Evolutionary conservation across 2,113 vertebrate species (phyloP), one percentile per base, ranked within the genome.

Genomic region (Albula goreensis): DNA sequence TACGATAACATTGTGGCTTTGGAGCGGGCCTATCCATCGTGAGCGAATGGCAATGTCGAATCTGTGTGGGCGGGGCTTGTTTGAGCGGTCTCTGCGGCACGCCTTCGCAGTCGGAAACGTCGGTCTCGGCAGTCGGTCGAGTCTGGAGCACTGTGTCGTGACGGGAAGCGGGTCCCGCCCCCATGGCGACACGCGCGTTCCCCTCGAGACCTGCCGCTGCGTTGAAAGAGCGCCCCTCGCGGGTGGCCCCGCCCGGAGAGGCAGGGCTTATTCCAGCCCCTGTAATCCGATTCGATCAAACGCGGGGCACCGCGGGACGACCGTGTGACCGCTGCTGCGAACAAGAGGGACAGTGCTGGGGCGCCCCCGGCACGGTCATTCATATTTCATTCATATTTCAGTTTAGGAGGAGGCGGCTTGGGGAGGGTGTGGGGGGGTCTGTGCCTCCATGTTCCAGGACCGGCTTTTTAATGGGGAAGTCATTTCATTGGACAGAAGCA

Each of bases 261-360:
- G 17, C 25, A 83, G n/a, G 53, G 70, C 83, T 88, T 83, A 83
- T 4, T 56, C 50, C 85, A 84, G 22, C 31, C 83, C 78, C 19
- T 60, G 85, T 89, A 91, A 89, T 91, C 85, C 70, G 41, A 78
- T 87, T 57, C 19, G 52, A 87, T 84, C 81, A 85, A 74, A 66
- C 52, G 52, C 17, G 77, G 53, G 56, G 12, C 77, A 25, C 82
- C 22, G 15, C 19, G 49, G 77, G 86, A n/a, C 10, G n/a, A 12
- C n/a, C 52, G 41, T 66, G 17, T 80, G 60, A 66, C 60, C 17
- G 60, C 60, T 41, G 60, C 2, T 78, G 78, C 4, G 56, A 66
- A 66, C 56, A 25, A 66, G 50, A 11, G 12, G 83, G 12, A 11
- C 1, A 25, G 52, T 17, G 22, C 70, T 51, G 52, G 52, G 12